A percentile compares a stretch with the other conserved stretches of the same genome.
phyloP scores from a whole-genome alignment of 2,113 vertebrate species.

The Cichladusa arquata region DNA sequence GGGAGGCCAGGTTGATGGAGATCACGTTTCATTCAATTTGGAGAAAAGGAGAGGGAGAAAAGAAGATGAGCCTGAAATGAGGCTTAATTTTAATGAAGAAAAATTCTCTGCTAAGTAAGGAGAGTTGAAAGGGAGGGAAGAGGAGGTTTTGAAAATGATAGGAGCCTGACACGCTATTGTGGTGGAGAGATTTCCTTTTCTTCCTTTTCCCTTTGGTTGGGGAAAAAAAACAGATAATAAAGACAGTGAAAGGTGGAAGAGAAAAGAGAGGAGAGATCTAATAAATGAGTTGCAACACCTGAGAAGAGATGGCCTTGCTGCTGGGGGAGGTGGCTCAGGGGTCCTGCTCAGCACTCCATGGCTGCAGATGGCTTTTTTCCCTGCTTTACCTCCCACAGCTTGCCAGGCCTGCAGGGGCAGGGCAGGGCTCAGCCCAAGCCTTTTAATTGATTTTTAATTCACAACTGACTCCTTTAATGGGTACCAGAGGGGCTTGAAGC shows the following conservation, averaged over 20 bases:
- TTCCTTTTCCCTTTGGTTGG: slow-evolving; percentile 30
- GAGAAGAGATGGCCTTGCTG: not conserved
- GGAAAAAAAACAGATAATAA: not conserved
- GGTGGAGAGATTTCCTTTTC: slow-evolving; percentile 40
- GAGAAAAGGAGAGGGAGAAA: slow-evolving; percentile 65
- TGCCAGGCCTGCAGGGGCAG: not conserved
- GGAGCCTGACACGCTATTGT: slow-evolving; percentile 49
- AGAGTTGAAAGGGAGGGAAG: slow-evolving; percentile 68
- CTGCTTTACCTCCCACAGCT: rapidly evolving
- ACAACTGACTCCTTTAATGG: not conserved
- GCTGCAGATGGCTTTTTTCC: not conserved
- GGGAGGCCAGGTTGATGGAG: slow-evolving; percentile 49
- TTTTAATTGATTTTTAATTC: not conserved
- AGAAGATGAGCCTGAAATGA: slow-evolving; percentile 72
- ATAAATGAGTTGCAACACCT: slow-evolving; percentile 12
- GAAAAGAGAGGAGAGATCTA: slow-evolving; percentile 2
- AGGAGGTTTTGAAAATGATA: slow-evolving; percentile 44
- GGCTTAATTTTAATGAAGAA: slow-evolving; percentile 77
- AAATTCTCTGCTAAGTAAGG: slow-evolving; percentile 69
- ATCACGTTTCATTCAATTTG: slow-evolving; percentile 62
- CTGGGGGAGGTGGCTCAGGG: not conserved
- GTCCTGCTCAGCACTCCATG: not conserved
- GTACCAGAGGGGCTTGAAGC: not conserved
- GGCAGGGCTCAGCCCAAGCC: not conserved
- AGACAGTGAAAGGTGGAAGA: not conserved